phyloP scores from a whole-genome alignment of 1,140 invertebrate genomes.

The Drosophila sechellia region DNA sequence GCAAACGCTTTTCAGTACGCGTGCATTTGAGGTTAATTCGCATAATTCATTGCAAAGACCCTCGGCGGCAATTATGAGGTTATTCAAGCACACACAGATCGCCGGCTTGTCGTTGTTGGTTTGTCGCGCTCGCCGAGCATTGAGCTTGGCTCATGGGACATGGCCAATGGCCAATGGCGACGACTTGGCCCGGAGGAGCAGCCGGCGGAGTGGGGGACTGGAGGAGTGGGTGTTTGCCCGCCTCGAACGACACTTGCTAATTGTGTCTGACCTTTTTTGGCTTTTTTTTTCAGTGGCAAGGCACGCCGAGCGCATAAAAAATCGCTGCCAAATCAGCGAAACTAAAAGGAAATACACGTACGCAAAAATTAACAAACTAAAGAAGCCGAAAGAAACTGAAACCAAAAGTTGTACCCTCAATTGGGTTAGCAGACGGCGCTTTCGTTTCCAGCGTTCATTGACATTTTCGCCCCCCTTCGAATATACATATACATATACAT shows the following conservation, averaged over 20 bases:
- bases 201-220: conserved; percentile 38
- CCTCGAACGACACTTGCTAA: conserved; percentile 77
- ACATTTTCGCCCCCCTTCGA: conserved; percentile 23
- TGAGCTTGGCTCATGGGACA: conserved; percentile 67
- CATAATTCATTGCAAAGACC: conserved; percentile 83
- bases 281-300: conserved; percentile 52
- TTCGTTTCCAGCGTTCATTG: conserved; percentile 74
- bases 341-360: conserved; percentile 45
- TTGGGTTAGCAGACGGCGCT: conserved; percentile 72
- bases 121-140: conserved; percentile 59
- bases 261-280: conserved; percentile 75
- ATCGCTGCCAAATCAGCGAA: conserved; percentile 43
- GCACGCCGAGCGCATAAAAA: conserved; percentile 65
- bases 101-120: conserved; percentile 29
- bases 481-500: neutral
- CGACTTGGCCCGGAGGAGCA: conserved; percentile 10
- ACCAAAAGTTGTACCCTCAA: conserved; percentile 45
- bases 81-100: conserved; percentile 58
- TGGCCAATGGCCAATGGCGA: conserved; percentile 52
- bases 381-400: conserved; percentile 51
- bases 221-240: conserved; percentile 64
- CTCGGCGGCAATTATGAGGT: conserved; percentile 82
- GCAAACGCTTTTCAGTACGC: conserved; percentile 45
- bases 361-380: neutral
- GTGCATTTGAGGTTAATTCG: conserved; percentile 77